Base-by-base conservation (phyloP, 1,140 invertebrate species). In the Nixonia krombeini region DNA sequence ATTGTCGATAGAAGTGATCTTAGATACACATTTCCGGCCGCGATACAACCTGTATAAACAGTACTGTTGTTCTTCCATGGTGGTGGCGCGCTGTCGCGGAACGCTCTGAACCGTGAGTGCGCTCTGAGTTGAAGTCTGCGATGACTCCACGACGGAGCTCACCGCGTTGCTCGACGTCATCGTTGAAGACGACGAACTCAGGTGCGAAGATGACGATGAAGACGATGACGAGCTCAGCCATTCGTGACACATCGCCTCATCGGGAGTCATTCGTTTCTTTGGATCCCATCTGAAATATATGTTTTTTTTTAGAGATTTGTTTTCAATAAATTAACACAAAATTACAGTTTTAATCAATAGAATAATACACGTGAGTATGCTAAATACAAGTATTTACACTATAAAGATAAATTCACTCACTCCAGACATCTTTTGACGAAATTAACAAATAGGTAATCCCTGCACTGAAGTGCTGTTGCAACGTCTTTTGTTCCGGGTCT, bases 361-460 rank as follows among this genome's bases (percentile, higher is more conserved):
- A 26, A 26, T 26, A 26, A 9, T 26, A 5, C 25, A 9, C n/a
- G 9, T 26, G 9, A 26, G 9, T 5, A 26, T 26, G 4, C 25
- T 26, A 26, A 26, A 26, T 26, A 5, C 4, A 5, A 26, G 4
- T 26, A 26, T 26, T 5, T 26, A 5, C 9, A 26, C 9, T 9
- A 26, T 26, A 21, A 21, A 21, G 6, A 21, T 21, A 6, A 3
- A 69, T 41, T 42, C 72, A 91, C 91, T 92, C 83, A 94, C 92
- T 97, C 94, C 52, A 99, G 88, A 83, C 96, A 98, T 78, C 91
- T 89, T 55, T 92, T 91, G 75, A 99, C 90, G 83, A 99, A 98
- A 84, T 98, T 93, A 21, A 97, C 90, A 87, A 99, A 99, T 15
- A 94, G 86, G 10, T 91, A 89, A 84, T 99, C 96, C 76, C 92